These are phyloP conservation scores for Cryptops parisi DNA, from an alignment of 2,888 invertebrate species.

Conservation along the genomic window DNA sequence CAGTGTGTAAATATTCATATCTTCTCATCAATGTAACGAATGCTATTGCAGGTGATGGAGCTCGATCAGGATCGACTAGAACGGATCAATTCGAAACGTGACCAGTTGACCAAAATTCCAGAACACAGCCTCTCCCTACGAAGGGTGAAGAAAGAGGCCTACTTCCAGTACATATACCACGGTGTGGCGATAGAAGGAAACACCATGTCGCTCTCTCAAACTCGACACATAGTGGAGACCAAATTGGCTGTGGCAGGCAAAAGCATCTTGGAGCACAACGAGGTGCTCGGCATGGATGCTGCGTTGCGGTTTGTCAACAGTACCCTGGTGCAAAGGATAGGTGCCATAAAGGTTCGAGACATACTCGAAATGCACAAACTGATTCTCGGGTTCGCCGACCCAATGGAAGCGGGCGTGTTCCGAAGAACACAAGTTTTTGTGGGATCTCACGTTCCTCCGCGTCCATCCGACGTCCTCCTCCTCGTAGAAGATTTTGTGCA, in stretches of 20 bases:
- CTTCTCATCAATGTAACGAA: no score
- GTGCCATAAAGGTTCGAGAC: constrained; percentile 65
- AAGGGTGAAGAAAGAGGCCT: constrained; percentile 84
- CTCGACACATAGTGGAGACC: constrained; percentile 81
- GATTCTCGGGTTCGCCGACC: constrained; percentile 89
- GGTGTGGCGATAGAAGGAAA: constrained; percentile 96
- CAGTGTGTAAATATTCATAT: no score
- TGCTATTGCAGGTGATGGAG: constrained; percentile 47
- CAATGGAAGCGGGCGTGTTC: constrained; percentile 75
- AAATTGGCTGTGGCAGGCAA: constrained; percentile 63
- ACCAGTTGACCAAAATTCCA: constrained; percentile 64
- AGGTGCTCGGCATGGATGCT: constrained; percentile 83
- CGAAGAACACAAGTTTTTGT: constrained; percentile 84
- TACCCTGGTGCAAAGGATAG: constrained; percentile 49
- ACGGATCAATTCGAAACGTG: constrained; percentile 69
- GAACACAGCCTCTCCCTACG: constrained; percentile 62
- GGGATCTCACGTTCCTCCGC: constrained; percentile 85
- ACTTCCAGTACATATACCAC: constrained; percentile 65
- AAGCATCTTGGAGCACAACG: constrained; percentile 92
- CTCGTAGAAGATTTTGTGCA: constrained; percentile 78
- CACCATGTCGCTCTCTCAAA: constrained; percentile 85
- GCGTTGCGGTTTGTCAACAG: constrained; percentile 79
- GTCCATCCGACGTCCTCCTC: constrained; percentile 60
- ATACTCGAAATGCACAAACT: constrained; percentile 82
- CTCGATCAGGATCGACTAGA: constrained; percentile 64